These are phyloP conservation scores for Stenchaetothrips biformis DNA, from an alignment of 2,888 invertebrate species.

Conservation along the genomic window DNA sequence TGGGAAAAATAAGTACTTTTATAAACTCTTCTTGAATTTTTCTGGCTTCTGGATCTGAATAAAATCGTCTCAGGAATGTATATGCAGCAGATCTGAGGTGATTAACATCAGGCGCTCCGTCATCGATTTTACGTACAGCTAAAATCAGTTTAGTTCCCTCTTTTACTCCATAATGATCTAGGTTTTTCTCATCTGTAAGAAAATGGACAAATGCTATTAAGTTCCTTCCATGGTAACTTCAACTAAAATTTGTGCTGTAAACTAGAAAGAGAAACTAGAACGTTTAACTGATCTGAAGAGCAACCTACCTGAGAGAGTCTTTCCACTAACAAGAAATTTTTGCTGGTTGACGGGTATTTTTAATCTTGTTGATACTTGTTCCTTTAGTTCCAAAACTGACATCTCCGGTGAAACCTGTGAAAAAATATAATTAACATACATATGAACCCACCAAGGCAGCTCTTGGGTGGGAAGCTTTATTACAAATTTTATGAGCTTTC, in stretches of 20 bases:
- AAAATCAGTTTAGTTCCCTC: conserved; percentile 70
- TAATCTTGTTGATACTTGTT: conserved; percentile 57
- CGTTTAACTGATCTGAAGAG: background rate
- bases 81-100: conserved; percentile 55
- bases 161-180: conserved; percentile 66
- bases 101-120: conserved; percentile 40
- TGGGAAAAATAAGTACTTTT: conserved; percentile 43
- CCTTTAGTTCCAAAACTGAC: conserved; percentile 64
- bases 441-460: background rate
- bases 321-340: conserved; percentile 65
- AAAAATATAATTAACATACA: background rate
- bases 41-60: conserved; percentile 60
- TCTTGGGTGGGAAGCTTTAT: background rate
- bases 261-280: background rate
- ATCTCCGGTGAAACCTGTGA: conserved; percentile 45
- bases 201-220: background rate
- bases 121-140: conserved; percentile 58
- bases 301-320: conserved; percentile 54
- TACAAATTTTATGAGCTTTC: background rate
- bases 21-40: conserved; percentile 56
- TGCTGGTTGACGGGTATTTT: conserved; percentile 65
- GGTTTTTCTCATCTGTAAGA: conserved; percentile 59
- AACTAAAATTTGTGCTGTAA: background rate
- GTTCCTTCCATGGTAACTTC: background rate
- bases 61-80: conserved; percentile 58